These are phyloP conservation scores for Ennomos erosarius DNA, from an alignment of 2,888 invertebrate species.

Conservation along the genomic window DNA sequence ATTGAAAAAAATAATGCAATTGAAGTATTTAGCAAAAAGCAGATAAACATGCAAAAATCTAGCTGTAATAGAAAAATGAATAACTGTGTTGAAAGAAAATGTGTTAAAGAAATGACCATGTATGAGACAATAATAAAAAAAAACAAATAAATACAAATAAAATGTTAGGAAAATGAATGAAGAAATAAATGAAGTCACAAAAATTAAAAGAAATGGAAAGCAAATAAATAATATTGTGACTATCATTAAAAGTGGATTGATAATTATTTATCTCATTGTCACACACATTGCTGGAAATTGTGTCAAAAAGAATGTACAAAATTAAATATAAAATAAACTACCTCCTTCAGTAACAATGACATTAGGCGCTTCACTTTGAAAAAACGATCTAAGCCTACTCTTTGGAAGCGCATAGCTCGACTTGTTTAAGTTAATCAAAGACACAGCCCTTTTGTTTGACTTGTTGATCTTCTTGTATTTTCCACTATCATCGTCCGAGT, in stretches of 20 bases:
- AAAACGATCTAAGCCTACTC: conserved; percentile 72
- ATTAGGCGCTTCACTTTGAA: conserved; percentile 78
- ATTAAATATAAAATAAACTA: conserved; percentile 46
- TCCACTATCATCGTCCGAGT: conserved; percentile 77
- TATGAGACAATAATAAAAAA: conserved; percentile 10
- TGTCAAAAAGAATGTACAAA: conserved; percentile 21
- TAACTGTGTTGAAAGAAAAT: conserved; percentile 3
- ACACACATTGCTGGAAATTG: conserved; percentile 10
- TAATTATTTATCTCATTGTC: conserved; percentile 7
- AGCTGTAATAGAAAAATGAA: background rate
- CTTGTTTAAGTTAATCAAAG: conserved; percentile 70
- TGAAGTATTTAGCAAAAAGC: conserved; percentile 1
- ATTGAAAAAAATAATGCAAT: background rate
- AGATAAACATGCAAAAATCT: background rate
- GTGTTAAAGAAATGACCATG: conserved; percentile 9
- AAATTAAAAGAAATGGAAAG: too few species aligned
- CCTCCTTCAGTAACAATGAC: conserved; percentile 84
- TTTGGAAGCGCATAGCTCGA: conserved; percentile 68
- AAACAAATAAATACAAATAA: background rate
- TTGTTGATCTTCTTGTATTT: conserved; percentile 80
- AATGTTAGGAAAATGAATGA: too few species aligned
- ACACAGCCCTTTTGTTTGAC: conserved; percentile 76
- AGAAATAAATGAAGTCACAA: too few species aligned
- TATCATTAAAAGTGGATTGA: background rate
- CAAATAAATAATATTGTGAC: too few species aligned